A percentile compares a stretch with the other conserved stretches of the same genome.
phyloP scores from a whole-genome alignment of 2,113 vertebrate genomes.

The Dipodomys merriami region DNA sequence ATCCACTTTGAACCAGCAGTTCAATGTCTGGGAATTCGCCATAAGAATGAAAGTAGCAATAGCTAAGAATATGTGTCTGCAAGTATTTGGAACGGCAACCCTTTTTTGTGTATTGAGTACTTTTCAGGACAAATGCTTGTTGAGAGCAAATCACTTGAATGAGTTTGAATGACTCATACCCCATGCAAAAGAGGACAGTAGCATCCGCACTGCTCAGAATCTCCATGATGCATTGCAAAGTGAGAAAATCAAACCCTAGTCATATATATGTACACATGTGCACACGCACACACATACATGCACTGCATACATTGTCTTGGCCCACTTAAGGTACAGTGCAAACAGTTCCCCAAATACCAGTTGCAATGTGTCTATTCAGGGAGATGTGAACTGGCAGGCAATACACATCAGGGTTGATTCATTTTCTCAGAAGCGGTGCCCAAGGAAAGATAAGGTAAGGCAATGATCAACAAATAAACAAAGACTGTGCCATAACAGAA shows the following conservation, averaged over 20 bases:
- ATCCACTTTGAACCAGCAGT: slow-evolving; percentile 42
- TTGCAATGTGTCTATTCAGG: not conserved
- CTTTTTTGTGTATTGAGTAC: slow-evolving; percentile 6
- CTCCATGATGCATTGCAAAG: slow-evolving; percentile 25
- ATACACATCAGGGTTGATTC: not conserved
- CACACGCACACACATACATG: not conserved
- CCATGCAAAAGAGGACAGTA: slow-evolving; percentile 13
- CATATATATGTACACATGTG: not conserved
- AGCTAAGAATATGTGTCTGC: slow-evolving; percentile 46
- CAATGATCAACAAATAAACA: not conserved
- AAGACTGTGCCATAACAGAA: not conserved
- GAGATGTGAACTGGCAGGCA: not conserved
- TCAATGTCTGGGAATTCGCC: slow-evolving; percentile 23
- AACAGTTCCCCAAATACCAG: not conserved
- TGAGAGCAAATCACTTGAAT: not conserved
- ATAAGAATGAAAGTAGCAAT: slow-evolving; percentile 57
- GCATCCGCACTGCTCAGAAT: not conserved
- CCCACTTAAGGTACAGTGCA: not conserved
- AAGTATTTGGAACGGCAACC: not conserved
- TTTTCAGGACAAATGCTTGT: not conserved
- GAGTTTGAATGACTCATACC: not conserved
- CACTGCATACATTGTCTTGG: not conserved
- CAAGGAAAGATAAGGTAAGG: not conserved
- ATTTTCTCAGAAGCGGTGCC: not conserved
- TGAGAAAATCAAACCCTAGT: not conserved